Evolutionary conservation across 2,113 vertebrate genomes (phyloP).

Genomic region (crab-eating macaque (Macaca fascicularis)): T2T-MFA8v1.1 NC_088389.1:79263001-79263500

Average conservation of each 20-base stretch:
- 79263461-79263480: background rate
- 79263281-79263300: background rate
- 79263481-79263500: background rate
- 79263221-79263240: conserved; percentile 39
- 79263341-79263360: background rate
- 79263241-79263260: background rate
- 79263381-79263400: background rate
- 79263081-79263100: conserved; percentile 48
- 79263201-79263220: background rate
- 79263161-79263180: background rate
- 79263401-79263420: background rate
- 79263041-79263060: conserved; percentile 21
- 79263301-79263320: background rate
- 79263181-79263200: background rate
- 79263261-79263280: background rate
- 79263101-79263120: background rate
- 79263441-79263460: background rate
- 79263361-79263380: background rate
- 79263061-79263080: background rate
- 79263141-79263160: background rate
- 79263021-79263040: background rate
- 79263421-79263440: background rate
- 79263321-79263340: background rate
- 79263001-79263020: background rate
- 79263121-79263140: background rate